Conservation (phyloP, 1,140 invertebrate species). For the Pseudoatta argentina region DNA sequence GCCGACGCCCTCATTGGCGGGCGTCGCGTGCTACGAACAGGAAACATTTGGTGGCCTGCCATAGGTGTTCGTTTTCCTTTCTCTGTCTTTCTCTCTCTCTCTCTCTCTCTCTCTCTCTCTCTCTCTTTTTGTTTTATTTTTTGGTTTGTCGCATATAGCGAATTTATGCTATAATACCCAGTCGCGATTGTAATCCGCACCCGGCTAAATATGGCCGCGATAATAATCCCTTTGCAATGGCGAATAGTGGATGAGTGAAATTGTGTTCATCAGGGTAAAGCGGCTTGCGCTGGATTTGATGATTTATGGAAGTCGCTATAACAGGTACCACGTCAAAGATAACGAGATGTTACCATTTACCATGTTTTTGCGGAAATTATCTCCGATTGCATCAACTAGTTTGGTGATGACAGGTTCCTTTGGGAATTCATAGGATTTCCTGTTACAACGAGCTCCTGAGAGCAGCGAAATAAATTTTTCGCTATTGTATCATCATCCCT, state of each 20-base stretch:
- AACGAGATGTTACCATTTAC: constrained; percentile 39
- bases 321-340: constrained; percentile 10
- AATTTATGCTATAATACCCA: constrained; percentile 71
- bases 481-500: background rate
- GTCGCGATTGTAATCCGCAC: constrained; percentile 60
- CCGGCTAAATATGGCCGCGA: constrained; percentile 45
- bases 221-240: constrained; percentile 50
- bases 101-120: background rate
- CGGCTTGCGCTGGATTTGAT: constrained; percentile 24
- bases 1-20: constrained; percentile 60
- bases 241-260: constrained; percentile 48
- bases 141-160: constrained; percentile 42
- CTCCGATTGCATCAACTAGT: background rate
- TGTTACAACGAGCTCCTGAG: background rate
- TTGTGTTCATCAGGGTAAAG: constrained; percentile 22
- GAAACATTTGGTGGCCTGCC: constrained; percentile 71
- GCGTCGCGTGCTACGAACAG: constrained; percentile 69
- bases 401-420: constrained; percentile 7
- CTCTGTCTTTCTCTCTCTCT: background rate
- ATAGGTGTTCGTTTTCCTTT: constrained; percentile 29
- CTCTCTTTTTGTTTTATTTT: constrained; percentile 23
- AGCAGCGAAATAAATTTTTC: constrained; percentile 18
- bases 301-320: constrained; percentile 39
- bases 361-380: constrained; percentile 36
- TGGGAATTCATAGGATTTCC: constrained; percentile 23